Percentiles rank a stretch among this genome's conserved stretches.
These are phyloP conservation scores for Eulemur rubriventer DNA, from an alignment of 2,797 vertebrate species.

Conservation along the genomic window DNA sequence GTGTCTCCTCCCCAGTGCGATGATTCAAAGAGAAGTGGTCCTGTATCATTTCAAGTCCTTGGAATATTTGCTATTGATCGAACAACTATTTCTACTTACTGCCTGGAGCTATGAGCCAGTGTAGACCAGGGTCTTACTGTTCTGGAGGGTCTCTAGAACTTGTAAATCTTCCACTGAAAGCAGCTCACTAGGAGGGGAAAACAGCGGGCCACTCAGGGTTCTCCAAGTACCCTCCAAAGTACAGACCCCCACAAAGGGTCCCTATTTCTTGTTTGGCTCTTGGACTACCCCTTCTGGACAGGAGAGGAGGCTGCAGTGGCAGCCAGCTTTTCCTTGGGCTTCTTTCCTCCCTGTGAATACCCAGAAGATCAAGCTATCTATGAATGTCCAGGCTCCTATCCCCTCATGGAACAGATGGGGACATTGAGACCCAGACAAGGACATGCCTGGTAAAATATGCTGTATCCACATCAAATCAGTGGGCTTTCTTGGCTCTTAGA, in stretches of 20 bases:
- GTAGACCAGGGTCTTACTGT: not conserved
- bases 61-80: not conserved
- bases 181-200: not conserved
- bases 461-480: not conserved
- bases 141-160: not conserved
- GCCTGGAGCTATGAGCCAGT: not conserved
- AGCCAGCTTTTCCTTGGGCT: not conserved
- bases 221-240: not conserved
- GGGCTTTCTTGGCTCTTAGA: not conserved
- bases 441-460: not conserved
- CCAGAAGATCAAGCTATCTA: not conserved
- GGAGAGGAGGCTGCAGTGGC: not conserved
- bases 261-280: not conserved
- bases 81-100: slow-evolving; percentile 26
- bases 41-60: not conserved
- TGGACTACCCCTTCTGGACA: not conserved
- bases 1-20: not conserved
- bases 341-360: not conserved
- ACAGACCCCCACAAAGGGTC: not conserved
- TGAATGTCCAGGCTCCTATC: not conserved
- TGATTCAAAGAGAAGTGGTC: not conserved
- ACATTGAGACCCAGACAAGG: slow-evolving; percentile 15
- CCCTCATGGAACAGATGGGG: not conserved
- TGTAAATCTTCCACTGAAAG: slow-evolving; percentile 4
- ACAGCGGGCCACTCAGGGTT: not conserved